Percentiles rank a stretch among this genome's conserved stretches.
These are phyloP conservation scores for Pelobates fuscus DNA, from an alignment of 2,113 vertebrate genomes.

Conservation along the genomic window DNA sequence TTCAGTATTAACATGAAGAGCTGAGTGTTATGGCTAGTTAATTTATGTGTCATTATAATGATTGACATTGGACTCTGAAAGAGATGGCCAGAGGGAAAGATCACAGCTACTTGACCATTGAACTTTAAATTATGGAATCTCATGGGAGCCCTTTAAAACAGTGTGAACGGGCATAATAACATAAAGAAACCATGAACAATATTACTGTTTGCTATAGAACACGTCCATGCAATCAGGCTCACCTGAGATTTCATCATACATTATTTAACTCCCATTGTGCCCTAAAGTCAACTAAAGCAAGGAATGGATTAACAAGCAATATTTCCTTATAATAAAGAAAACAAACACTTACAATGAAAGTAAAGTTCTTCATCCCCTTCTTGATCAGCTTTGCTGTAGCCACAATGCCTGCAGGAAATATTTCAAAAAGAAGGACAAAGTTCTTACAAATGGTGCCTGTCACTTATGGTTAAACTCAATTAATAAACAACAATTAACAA, in stretches of 20 bases:
- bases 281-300: neutral
- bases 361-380: constrained; percentile 98
- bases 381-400: constrained; percentile 98
- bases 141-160: constrained; percentile 71
- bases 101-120: constrained; percentile 64
- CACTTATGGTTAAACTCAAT: neutral
- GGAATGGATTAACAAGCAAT: neutral
- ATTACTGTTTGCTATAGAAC: constrained; percentile 13
- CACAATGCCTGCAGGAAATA: constrained; percentile 84
- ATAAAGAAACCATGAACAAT: constrained; percentile 1
- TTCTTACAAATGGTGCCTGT: neutral
- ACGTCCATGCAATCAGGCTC: neutral
- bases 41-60: constrained; percentile 18
- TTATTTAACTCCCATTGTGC: neutral
- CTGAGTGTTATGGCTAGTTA: neutral
- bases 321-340: constrained; percentile 55
- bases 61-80: constrained; percentile 34
- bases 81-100: constrained; percentile 63
- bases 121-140: constrained; percentile 62
- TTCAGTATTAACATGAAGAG: neutral
- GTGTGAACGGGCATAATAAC: constrained; percentile 58
- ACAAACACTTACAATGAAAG: constrained; percentile 96
- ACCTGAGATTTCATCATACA: neutral
- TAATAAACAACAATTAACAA: no score
- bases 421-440: constrained; percentile 42